Base-by-base conservation (phyloP, 2,888 invertebrate species). In the Epinotia nisella region DNA sequence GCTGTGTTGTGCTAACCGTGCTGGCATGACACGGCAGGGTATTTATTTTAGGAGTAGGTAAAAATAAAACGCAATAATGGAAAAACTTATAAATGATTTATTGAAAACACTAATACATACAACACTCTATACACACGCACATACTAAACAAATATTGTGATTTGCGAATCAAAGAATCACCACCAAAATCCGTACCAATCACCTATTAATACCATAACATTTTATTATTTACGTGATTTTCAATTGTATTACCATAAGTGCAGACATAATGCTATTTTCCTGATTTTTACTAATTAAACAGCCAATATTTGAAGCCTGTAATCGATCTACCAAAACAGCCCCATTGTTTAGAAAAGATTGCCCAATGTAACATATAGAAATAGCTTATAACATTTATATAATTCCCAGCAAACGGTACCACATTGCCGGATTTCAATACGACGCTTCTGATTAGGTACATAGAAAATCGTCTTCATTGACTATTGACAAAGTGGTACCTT, bases 61-160 rank as follows among this genome's bases (percentile, higher is more conserved):
- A 51, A 58, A 68, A 74, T 60, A 60, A 66, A 58, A 61, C 61
- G 49, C 72, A 21, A 13, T 19, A 2, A 39, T 64, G 41, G 51
- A 78, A 62, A 77, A 79, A 78, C 71, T 77, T 86, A 87, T 85
- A 88, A 90, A 89, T 81, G 81, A 82, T 89, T 89, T 85, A 85
- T 85, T 86, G 84, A 83, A 87, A 88, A 88, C 87, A 85, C 86
- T 82, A 77, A 79, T 60, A 84, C 81, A 80, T 84, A 81, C 84
- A 58, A 83, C 15, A 49, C 49, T 49, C n/a, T 4, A 49, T 49
- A 80, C 83, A 87, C 82, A 81, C 83, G 78, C 82, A 79, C 76
- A 75, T 79, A 78, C 75, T 77, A 78, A 76, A 79, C 78, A 67
- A 68, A 73, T 75, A 72, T 73, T 74, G 80, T 78, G 75, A 80